phyloP scores from a whole-genome alignment of 2,888 invertebrate species.

The Mystacides longicornis region DNA sequence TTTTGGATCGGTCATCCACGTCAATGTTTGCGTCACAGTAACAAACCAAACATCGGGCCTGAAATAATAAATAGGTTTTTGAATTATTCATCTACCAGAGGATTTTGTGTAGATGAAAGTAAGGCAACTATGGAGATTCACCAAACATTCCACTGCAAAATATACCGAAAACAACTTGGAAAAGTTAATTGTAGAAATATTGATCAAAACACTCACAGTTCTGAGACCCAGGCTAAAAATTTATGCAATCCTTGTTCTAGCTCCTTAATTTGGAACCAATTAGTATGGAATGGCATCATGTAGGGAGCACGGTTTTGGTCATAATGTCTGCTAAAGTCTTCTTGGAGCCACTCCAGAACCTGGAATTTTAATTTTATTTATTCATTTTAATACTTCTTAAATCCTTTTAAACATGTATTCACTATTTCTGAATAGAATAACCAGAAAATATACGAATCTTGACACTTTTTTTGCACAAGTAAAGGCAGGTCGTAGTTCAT shows the following conservation, averaged over 20 bases:
- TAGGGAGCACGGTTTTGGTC: slow-evolving; percentile 85
- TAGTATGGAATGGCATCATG: slow-evolving; percentile 94
- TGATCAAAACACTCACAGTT: slow-evolving; percentile 34
- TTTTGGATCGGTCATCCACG: slow-evolving; percentile 85
- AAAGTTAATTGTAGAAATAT: neutral
- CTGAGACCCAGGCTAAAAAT: slow-evolving; percentile 73
- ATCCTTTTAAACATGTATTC: too few species aligned
- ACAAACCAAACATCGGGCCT: slow-evolving; percentile 84
- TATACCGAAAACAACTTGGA: neutral
- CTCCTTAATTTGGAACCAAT: slow-evolving; percentile 90
- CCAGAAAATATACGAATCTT: too few species aligned
- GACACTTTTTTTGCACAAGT: too few species aligned
- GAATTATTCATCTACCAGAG: neutral
- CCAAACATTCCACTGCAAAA: neutral
- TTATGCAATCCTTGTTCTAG: slow-evolving; percentile 75
- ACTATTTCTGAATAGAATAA: too few species aligned
- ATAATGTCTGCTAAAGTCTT: slow-evolving; percentile 79
- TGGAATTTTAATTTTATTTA: slow-evolving; percentile 35
- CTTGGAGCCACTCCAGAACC: slow-evolving; percentile 82
- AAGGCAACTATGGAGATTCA: neutral
- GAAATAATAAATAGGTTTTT: slow-evolving; percentile 21
- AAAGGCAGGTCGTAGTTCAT: too few species aligned
- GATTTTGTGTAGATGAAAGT: too few species aligned
- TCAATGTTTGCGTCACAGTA: slow-evolving; percentile 79
- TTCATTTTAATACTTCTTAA: too few species aligned